A percentile compares a stretch with the other conserved stretches of the same genome.
Evolutionary conservation across 2,113 vertebrate genomes (phyloP).

Genomic region (Osmerus mordax): DNA sequence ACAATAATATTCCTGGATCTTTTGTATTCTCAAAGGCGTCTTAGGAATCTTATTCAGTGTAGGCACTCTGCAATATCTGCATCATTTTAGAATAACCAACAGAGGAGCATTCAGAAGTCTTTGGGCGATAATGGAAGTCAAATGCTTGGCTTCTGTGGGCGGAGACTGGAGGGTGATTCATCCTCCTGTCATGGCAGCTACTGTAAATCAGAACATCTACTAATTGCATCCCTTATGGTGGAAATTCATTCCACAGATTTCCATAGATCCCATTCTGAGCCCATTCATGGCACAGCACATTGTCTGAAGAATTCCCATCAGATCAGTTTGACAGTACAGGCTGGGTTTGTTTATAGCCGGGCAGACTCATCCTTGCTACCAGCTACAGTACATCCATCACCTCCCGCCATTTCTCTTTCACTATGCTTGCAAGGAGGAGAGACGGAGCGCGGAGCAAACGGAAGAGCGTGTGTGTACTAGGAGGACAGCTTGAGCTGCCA

Average conservation of each 20-base stretch:
- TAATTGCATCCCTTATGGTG: too few relatives aligned
- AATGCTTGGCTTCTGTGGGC: neutral
- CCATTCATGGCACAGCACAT: neutral
- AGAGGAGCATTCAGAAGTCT: too few relatives aligned
- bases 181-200: neutral
- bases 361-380: conserved; percentile 30
- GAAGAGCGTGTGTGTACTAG: neutral
- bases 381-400: conserved; percentile 16
- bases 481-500: conserved; percentile 25
- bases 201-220: neutral
- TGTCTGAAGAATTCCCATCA: neutral
- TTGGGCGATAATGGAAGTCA: too few relatives aligned
- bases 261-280: too few relatives aligned
- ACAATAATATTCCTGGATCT: too few relatives aligned
- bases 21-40: too few relatives aligned
- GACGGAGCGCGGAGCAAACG: neutral
- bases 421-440: conserved; percentile 22
- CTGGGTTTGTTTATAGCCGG: conserved; percentile 10
- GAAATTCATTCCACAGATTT: neutral
- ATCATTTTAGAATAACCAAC: too few relatives aligned
- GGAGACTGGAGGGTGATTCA: neutral
- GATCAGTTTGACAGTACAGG: neutral
- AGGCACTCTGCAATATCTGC: too few relatives aligned
- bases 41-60: too few relatives aligned
- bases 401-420: conserved; percentile 32